Percentiles rank a stretch among this genome's conserved stretches.
Conservation (phyloP, 2,113 vertebrate species). For the Calyptommatus sinebrachiatus region DNA sequence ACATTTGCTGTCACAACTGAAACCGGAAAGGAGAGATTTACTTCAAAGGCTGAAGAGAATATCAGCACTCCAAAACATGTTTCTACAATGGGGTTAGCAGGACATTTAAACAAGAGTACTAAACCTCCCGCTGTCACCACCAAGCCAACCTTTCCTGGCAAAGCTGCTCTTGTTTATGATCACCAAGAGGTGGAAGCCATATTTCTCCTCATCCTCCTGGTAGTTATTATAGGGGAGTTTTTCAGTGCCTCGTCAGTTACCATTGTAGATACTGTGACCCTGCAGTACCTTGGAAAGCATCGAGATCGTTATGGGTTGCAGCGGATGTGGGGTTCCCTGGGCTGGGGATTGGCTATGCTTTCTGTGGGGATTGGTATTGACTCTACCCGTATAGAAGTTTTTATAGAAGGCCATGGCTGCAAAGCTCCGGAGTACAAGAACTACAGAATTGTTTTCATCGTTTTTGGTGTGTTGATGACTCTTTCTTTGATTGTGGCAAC, state of each 20-base stretch:
- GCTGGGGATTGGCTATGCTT: constrained; percentile 96
- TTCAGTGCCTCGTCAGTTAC: constrained; percentile 96
- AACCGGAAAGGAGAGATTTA: constrained; percentile 19
- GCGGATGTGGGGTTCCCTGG: constrained; percentile 98
- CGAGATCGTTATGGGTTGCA: constrained; percentile 94
- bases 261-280: constrained; percentile 94
- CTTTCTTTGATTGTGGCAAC: constrained; percentile 88
- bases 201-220: constrained; percentile 91
- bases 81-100: constrained; percentile 13
- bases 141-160: constrained; percentile 64
- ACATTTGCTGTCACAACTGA: constrained; percentile 24
- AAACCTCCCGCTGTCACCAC: constrained; percentile 48
- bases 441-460: constrained; percentile 93
- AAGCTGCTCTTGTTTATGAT: constrained; percentile 71
- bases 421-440: constrained; percentile 83
- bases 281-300: constrained; percentile 91
- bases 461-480: constrained; percentile 92
- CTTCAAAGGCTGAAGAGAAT: constrained; percentile 30
- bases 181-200: constrained; percentile 86
- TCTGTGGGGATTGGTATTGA: constrained; percentile 95
- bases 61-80: constrained; percentile 14
- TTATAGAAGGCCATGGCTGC: constrained; percentile 79
- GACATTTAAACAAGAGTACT: constrained; percentile 28
- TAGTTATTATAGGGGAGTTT: constrained; percentile 95
- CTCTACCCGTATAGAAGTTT: constrained; percentile 77